Evolutionary conservation across 2,888 invertebrate genomes (phyloP).

Genomic region (Lamellibrachia columna): DNA sequence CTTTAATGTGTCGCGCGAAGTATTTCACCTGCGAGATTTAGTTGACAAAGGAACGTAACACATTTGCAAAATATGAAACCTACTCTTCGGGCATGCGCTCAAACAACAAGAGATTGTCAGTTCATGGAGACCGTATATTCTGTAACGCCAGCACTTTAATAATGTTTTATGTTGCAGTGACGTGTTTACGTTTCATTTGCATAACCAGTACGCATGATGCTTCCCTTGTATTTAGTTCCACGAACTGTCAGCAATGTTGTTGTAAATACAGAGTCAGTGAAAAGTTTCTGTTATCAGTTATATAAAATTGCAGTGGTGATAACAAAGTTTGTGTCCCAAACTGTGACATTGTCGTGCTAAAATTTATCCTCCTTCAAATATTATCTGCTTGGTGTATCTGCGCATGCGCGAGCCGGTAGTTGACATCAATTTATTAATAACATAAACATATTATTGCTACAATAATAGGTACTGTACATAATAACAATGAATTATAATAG

Average conservation of each 20-base stretch:
- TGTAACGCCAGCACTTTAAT: not conserved
- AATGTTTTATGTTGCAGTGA: constrained; percentile 1
- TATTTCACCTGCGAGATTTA: not conserved
- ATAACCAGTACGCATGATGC: constrained; percentile 12
- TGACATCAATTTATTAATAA: too few species aligned
- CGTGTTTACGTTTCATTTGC: not conserved
- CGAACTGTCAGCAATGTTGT: constrained; percentile 3
- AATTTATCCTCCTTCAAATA: too few species aligned
- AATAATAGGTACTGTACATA: too few species aligned
- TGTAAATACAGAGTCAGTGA: not conserved
- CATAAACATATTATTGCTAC: too few species aligned
- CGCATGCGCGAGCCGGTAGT: too few species aligned
- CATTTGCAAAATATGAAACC: not conserved
- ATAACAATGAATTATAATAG: too few species aligned
- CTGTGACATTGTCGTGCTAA: too few species aligned
- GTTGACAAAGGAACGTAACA: not conserved
- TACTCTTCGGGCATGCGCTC: not conserved
- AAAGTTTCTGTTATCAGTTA: not conserved
- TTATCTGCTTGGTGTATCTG: too few species aligned
- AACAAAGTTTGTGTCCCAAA: too few species aligned
- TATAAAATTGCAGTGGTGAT: too few species aligned
- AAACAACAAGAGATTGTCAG: not conserved
- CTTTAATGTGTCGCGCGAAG: not conserved
- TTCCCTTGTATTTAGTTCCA: not conserved
- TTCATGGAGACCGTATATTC: not conserved